Conservation (phyloP, 2,113 vertebrate genomes). For the Strix uralensis region DNA sequence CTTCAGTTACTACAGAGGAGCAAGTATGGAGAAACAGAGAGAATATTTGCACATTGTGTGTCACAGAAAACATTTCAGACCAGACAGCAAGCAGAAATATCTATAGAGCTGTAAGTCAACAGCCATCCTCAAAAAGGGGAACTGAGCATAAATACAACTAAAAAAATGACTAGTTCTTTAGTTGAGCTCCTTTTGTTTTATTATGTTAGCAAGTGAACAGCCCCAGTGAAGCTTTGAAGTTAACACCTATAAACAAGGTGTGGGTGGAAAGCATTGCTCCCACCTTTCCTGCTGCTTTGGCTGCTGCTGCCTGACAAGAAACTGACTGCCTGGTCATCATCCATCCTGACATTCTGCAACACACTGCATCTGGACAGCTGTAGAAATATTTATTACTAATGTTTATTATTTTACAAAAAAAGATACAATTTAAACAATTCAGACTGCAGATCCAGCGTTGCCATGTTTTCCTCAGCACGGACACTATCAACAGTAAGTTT, state of each 20-base stretch:
- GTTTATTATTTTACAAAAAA: background rate
- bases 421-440: background rate
- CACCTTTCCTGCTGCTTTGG: background rate
- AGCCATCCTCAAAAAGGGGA: background rate
- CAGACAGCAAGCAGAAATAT: background rate
- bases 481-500: background rate
- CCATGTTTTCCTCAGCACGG: background rate
- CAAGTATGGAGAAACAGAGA: background rate
- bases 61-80: background rate
- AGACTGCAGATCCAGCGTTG: background rate
- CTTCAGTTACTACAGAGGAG: background rate
- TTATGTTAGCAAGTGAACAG: background rate
- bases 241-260: slow-evolving; percentile 7
- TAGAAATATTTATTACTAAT: background rate
- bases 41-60: background rate
- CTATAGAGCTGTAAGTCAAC: background rate
- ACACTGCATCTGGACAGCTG: rapidly evolving
- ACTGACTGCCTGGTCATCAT: background rate
- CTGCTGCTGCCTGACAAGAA: background rate
- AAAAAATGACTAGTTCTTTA: background rate
- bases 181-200: background rate
- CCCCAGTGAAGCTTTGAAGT: background rate
- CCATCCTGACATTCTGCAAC: background rate
- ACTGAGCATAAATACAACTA: background rate
- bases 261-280: background rate